Evolutionary conservation across 2,888 invertebrate species (phyloP).

Genomic region (Watsonalla binaria): DNA sequence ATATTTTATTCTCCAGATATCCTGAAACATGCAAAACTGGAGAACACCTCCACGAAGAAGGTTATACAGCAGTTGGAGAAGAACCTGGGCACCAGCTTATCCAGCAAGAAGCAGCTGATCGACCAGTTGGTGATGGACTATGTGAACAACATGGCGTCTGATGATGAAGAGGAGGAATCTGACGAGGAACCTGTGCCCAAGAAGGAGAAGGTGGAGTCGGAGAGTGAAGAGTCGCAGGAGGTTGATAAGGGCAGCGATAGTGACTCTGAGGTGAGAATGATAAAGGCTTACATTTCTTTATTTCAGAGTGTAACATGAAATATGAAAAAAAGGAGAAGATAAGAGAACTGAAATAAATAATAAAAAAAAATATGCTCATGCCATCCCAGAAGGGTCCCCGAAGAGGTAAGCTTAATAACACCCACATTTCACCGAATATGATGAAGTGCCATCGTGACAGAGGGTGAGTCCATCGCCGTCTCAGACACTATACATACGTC

Average conservation of each 20-base stretch:
- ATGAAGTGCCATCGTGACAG: too few relatives aligned
- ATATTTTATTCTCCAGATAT: slow-evolving; percentile 80
- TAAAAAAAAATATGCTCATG: too few relatives aligned
- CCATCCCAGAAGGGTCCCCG: too few relatives aligned
- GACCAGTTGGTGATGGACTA: slow-evolving; percentile 92
- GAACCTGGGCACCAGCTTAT: slow-evolving; percentile 86
- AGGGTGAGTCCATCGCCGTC: too few relatives aligned
- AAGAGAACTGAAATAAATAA: too few relatives aligned
- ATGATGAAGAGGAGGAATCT: slow-evolving; percentile 30
- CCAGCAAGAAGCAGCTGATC: slow-evolving; percentile 90
- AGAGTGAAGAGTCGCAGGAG: slow-evolving; percentile 24
- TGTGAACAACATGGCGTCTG: slow-evolving; percentile 57
- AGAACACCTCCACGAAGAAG: slow-evolving; percentile 91
- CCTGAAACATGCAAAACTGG: slow-evolving; percentile 91
- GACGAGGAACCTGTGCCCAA: slow-evolving; percentile 18
- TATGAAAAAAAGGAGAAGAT: too few relatives aligned
- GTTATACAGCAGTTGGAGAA: slow-evolving; percentile 92
- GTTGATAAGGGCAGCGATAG: slow-evolving; percentile 37
- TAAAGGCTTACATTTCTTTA: too few relatives aligned
- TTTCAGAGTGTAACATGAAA: too few relatives aligned
- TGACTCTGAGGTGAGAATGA: slow-evolving; percentile 23
- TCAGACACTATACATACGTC: too few relatives aligned
- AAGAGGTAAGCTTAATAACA: too few relatives aligned
- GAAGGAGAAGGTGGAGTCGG: slow-evolving; percentile 49
- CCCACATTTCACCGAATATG: too few relatives aligned